Base-by-base conservation (phyloP, 2,888 invertebrate species). In the Patella caerulea region DNA sequence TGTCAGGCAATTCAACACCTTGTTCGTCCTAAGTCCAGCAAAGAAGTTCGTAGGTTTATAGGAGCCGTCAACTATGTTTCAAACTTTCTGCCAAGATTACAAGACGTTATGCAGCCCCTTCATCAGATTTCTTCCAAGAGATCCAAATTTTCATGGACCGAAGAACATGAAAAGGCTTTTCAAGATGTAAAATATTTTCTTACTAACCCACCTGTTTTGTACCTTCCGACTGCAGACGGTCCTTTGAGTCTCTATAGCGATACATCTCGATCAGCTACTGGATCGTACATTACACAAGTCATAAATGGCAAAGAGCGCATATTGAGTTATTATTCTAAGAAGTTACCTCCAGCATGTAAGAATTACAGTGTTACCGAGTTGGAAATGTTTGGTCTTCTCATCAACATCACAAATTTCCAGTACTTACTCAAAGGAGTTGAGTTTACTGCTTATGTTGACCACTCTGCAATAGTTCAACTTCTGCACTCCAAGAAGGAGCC, bases 291-390 rank as follows among this genome's bases (percentile, higher is more conserved):
- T 17, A 56, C 56, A 17, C 56, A 56, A n/a, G 1, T 56, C 56
- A 56, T 56, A 65, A 12, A 65, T 56, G 56, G 56, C n/a, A 56
- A 56, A 7, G 65, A 65, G n/a, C 15, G 19, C 11, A 19, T 65
- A 65, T 24, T 65, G n/a, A 19, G 65, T 65, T 65, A 65, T 24
- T 65, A 65, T 65, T 65, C 65, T 24, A 65, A 65, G 65, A 65
- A 65, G 24, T 17, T 65, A 11, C 65, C 65, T 65, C 14, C 15
- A 2, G 65, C 65, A 19, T 65, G 65, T n/a, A 24, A 65, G 24
- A 65, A 24, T 15, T 65, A 65, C 24, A 65, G 65, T 4, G 65
- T 65, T 19, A 19, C 65, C 24, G n/a, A 65, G 65, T 65, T 65
- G 17, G 65, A 65, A 24, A 19, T 65, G n/a, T 65, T 65, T 65